Evolutionary conservation across 2,888 invertebrate genomes (phyloP), one percentile per base, ranked within the genome.

Genomic region (Coremacera marginata): DNA sequence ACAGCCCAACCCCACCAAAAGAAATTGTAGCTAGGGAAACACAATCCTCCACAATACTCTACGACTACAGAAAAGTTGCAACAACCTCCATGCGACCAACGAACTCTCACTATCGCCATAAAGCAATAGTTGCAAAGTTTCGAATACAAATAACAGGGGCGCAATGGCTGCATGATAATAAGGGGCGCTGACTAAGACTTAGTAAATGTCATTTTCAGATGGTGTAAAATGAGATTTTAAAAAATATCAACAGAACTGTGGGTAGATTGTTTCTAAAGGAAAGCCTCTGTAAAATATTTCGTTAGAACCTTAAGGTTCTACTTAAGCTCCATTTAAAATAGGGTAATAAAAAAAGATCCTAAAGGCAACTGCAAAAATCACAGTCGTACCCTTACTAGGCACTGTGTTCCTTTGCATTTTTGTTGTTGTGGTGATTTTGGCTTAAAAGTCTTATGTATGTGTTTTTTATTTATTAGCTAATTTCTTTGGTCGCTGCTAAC

Each of bases 51-150:
- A 14, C 44, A 44, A 44, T 44, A 2, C 25, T 60, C 57, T 60
- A 27, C 22, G 22, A 25, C 44, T 11, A 11, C 14, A 44, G 22
- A 3, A 14, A 22, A 55, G 19, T 22, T 22, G 55, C 55, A 55
- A 55, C 2, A 55, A 55, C 57, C 25, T 22, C 57, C 57, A 27
- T 22, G 31, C 57, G 25, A 57, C 22, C 25, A 63, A 22, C 63
- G 31, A 77, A 77, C 68, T 73, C 60, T 70, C 65, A 27, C 52
- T 57, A 31, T 71, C 44, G 11, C 19, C 57, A 55, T 76, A 55
- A 76, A 76, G 71, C 76, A 60, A 71, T 44, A 11, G 14, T 11
- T 44, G 11, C 14, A 44, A 44, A 2, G 14, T 44, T 4, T 44
- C 1, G 44, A 44, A 1, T 11, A 44, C 44, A 44, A 44, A 44